A percentile compares a stretch with the other conserved stretches of the same genome.
These are phyloP conservation scores for Apomyelois bistriatella DNA, from an alignment of 2,888 invertebrate species.

Conservation along the genomic window DNA sequence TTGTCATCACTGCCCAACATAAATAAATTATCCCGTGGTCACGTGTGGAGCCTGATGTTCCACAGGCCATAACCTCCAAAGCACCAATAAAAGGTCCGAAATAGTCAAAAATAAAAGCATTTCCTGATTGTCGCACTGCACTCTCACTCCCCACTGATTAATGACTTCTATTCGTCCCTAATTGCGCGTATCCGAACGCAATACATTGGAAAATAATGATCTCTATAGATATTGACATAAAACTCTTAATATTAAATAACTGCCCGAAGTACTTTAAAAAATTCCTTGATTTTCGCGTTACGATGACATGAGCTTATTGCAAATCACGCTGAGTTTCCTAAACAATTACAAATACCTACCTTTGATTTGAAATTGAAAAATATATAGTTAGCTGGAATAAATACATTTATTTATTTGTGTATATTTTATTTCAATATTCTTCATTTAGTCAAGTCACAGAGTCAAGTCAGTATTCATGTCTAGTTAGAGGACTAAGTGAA, in stretches of 20 bases:
- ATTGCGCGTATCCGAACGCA: slow-evolving; percentile 33
- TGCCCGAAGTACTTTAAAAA: too few relatives aligned
- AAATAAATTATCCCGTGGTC: slow-evolving; percentile 25
- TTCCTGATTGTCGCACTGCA: slow-evolving; percentile 59
- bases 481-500: too few relatives aligned
- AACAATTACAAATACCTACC: not conserved
- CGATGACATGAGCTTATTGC: not conserved
- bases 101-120: slow-evolving; percentile 70
- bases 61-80: slow-evolving; percentile 50
- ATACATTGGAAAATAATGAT: not conserved
- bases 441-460: too few relatives aligned
- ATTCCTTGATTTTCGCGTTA: not conserved
- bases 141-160: slow-evolving; percentile 38
- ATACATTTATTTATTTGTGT: too few relatives aligned
- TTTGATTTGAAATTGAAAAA: too few relatives aligned
- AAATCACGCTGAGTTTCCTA: slow-evolving; percentile 3
- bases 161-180: slow-evolving; percentile 37
- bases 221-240: not conserved
- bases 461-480: too few relatives aligned
- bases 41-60: slow-evolving; percentile 33
- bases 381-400: too few relatives aligned
- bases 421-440: too few relatives aligned
- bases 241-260: not conserved
- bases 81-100: slow-evolving; percentile 63
- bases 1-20: not conserved